Conservation (phyloP, 1,140 invertebrate genomes). For the Cylas formicarius region DNA sequence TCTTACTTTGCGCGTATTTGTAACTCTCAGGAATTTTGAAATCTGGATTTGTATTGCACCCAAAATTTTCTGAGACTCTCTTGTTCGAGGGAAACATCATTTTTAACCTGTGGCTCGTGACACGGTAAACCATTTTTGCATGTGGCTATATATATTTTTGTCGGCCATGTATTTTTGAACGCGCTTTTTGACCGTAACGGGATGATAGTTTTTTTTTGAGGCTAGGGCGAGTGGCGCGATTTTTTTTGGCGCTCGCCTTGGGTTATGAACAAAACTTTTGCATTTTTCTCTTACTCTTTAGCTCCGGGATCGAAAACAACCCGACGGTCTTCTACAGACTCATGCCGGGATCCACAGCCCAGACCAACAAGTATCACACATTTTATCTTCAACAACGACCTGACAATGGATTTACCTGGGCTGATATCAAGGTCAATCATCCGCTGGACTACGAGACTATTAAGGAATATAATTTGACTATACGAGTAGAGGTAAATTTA, state of each 20-base stretch:
- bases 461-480: conserved; percentile 92
- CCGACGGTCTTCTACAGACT: conserved; percentile 90
- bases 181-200: conserved; percentile 36
- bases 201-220: no score
- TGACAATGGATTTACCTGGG: conserved; percentile 86
- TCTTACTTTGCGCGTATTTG: no score
- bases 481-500: conserved; percentile 87
- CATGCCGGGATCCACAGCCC: conserved; percentile 89
- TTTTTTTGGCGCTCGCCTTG: neutral
- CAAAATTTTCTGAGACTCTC: no score
- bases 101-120: no score
- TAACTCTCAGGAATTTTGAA: no score
- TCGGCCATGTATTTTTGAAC: conserved; percentile 36
- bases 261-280: conserved; percentile 7
- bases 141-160: conserved; percentile 41
- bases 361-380: conserved; percentile 92
- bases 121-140: conserved; percentile 38
- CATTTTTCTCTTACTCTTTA: conserved; percentile 45
- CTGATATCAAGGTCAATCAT: conserved; percentile 93
- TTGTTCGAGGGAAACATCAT: no score
- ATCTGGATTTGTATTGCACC: no score
- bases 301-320: conserved; percentile 92
- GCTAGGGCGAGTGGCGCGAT: neutral
- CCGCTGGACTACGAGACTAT: conserved; percentile 91
- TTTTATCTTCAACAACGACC: conserved; percentile 90